Base-by-base conservation (phyloP, 1,140 invertebrate species). In the Nasonia giraulti region DNA sequence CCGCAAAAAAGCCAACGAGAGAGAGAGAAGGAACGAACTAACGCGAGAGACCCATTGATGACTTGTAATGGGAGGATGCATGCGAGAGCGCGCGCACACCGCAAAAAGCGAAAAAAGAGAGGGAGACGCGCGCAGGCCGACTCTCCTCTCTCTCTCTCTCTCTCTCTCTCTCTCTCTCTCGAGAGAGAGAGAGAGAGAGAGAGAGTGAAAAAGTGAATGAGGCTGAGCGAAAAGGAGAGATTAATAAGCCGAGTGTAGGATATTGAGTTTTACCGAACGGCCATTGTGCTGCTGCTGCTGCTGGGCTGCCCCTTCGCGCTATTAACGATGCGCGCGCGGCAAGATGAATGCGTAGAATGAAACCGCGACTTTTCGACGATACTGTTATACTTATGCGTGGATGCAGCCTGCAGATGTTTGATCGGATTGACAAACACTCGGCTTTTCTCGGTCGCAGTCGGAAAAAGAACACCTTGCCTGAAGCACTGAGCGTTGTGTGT, bases 161-260 rank as follows among this genome's bases (percentile, higher is more conserved):
- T n/a, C n/a, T n/a, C n/a, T n/a, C n/a, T n/a, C n/a, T n/a, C n/a
- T n/a, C n/a, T n/a, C n/a, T n/a, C n/a, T n/a, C n/a, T n/a, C n/a
- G n/a, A n/a, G n/a, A n/a, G n/a, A n/a, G n/a, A n/a, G n/a, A n/a
- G n/a, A n/a, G n/a, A n/a, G n/a, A n/a, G 27, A 27, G 3, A 44
- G 4, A 7, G 69, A 75, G 40, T 20, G 69, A 74, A 80, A 80
- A 62, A 84, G 83, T 66, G 66, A 78, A 50, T 20, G 83, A 76
- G 76, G 40, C 50, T 33, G 77, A n/a, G 75, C 55, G 55, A 62
- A 44, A 37, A 40, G 73, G 10, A 76, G 81, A 82, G 80, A 82
- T 75, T 76, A 76, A 82, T 75, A 82, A 76, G 50, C 81, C 74
- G 62, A 23, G 82, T 50, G 76, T 74, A 82, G 5, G 69, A 82